Conservation (phyloP, 2,113 vertebrate genomes). For the Xiphophorus couchianus region DNA sequence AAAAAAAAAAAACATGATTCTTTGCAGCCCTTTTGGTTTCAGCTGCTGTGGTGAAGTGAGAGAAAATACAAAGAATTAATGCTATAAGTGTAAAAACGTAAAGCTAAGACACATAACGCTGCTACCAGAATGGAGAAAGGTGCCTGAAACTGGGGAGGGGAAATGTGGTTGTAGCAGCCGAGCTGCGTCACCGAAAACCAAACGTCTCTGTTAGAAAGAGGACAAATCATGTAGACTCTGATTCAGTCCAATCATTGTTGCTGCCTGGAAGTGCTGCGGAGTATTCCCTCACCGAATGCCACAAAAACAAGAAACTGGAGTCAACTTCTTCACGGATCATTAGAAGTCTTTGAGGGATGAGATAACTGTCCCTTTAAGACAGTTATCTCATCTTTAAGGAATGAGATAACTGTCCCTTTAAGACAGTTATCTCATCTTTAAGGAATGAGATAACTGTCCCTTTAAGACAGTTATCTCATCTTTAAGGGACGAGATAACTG, state of each 20-base stretch:
- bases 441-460: too few relatives aligned
- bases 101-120: constrained; percentile 1
- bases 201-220: neutral
- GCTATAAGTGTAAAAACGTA: constrained; percentile 30
- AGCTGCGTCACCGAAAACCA: constrained; percentile 9
- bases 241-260: constrained; percentile 8
- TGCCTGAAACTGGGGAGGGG: neutral
- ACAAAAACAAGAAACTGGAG: constrained; percentile 16
- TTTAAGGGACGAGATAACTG: too few relatives aligned
- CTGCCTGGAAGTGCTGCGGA: neutral
- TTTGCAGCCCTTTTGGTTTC: constrained; percentile 20
- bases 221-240: neutral
- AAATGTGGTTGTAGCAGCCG: constrained; percentile 7
- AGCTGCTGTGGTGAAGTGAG: constrained; percentile 22
- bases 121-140: neutral
- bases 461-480: too few relatives aligned
- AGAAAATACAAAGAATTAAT: constrained; percentile 34
- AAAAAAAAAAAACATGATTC: neutral
- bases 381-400: too few relatives aligned
- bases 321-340: too few relatives aligned
- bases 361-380: too few relatives aligned
- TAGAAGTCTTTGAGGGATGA: too few relatives aligned
- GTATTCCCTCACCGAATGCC: neutral
- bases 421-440: too few relatives aligned
- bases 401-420: too few relatives aligned